Conservation (phyloP, 1,140 invertebrate genomes). For the Zaprionus inermis region DNA sequence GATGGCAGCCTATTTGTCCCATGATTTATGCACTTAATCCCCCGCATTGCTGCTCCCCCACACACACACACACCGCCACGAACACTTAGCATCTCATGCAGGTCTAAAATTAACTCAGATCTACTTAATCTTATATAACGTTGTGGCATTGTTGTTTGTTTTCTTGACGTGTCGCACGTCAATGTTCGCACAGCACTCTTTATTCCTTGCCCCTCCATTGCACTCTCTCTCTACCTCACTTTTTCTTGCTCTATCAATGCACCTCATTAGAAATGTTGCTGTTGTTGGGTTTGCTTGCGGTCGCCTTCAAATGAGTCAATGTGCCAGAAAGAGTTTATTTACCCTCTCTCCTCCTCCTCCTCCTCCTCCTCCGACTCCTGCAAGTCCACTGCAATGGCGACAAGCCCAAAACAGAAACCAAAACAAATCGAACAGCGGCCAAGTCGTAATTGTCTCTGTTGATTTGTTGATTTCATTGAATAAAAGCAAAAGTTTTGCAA, state of each 20-base stretch:
- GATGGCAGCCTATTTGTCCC: constrained; percentile 1
- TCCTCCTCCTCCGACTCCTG: constrained; percentile 28
- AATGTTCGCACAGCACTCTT: constrained; percentile 2
- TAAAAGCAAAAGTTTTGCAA: constrained; percentile 33
- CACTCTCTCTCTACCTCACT: not conserved
- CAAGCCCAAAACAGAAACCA: constrained; percentile 11
- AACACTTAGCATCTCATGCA: not conserved
- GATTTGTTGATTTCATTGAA: constrained; percentile 24
- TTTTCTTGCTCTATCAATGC: constrained; percentile 7
- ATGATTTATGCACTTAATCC: constrained; percentile 7
- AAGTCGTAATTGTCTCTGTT: constrained; percentile 22
- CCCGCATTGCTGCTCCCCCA: not conserved
- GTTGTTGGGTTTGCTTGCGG: constrained; percentile 54
- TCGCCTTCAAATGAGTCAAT: constrained; percentile 76
- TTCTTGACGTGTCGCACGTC: constrained; percentile 17
- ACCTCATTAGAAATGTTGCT: constrained; percentile 54
- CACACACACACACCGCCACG: not conserved
- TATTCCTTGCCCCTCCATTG: not conserved
- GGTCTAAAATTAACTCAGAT: constrained; percentile 27
- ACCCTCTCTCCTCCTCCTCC: constrained; percentile 26
- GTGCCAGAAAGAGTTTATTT: constrained; percentile 78
- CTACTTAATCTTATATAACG: constrained; percentile 39
- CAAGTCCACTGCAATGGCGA: not conserved
- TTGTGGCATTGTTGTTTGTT: constrained; percentile 49
- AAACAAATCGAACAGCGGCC: constrained; percentile 37